Base-by-base conservation (phyloP, 2,888 invertebrate species). In the Elegia similella region DNA sequence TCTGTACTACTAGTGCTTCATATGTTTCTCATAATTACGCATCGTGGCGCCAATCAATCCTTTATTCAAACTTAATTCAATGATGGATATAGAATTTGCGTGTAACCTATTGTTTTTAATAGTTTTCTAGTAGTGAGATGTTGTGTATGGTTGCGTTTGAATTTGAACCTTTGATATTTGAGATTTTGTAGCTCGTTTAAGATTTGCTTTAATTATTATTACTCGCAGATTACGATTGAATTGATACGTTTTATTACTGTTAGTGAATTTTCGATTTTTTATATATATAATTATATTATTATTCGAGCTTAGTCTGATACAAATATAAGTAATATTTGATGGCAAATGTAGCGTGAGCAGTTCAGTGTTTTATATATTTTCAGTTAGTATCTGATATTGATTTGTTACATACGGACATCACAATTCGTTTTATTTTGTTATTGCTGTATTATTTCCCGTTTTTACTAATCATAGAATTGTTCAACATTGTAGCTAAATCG, bases 141-240 rank as follows among this genome's bases (percentile, higher is more conserved):
- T 44, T 42, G 12, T 23, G 42, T 57, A 56, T 57, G 59, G 58
- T 58, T 62, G 60, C 43, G 44, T 55, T n/a, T 29, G 57, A 34
- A 57, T 61, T 59, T 59, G 42, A 46, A 59, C 58, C 59, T 61
- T 55, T 42, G 65, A 69, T 71, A 73, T 70, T 74, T 76, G 75
- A 77, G 77, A 79, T 78, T 78, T 68, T 59, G 77, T 76, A 75
- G 74, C 83, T 83, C 78, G 78, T 78, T 79, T 83, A 79, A 81
- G 83, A 77, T 80, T 85, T 79, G 87, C 86, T 86, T 86, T 88
- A 86, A 86, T 81, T 82, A 82, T 78, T 80, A 82, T 83, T 80
- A 86, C 70, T 75, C 81, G 70, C 79, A 79, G 76, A 78, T 86
- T 78, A 71, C 66, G 62, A 67, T 74, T 76, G 80, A 78, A 67